Percentiles rank a stretch among this genome's conserved stretches.
These are phyloP conservation scores for Tetramorium parvispinum DNA, from an alignment of 1,140 invertebrate genomes.

Conservation along the genomic window DNA sequence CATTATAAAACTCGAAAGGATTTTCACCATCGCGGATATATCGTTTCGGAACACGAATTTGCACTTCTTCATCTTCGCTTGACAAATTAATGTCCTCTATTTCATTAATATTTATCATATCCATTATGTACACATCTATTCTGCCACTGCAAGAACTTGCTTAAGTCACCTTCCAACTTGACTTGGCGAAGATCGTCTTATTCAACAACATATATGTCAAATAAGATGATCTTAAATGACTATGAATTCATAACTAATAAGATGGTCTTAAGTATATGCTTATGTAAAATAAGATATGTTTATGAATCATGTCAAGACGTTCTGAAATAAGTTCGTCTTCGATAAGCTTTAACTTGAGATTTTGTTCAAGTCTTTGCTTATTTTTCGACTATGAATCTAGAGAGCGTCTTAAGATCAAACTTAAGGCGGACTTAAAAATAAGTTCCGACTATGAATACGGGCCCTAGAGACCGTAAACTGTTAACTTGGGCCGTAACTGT, in stretches of 20 bases:
- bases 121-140: too few relatives aligned
- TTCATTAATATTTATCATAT: too few relatives aligned
- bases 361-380: not conserved
- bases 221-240: not conserved
- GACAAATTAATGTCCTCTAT: too few relatives aligned
- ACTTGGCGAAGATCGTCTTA: not conserved
- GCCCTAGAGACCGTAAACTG: too few relatives aligned
- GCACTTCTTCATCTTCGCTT: not conserved
- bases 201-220: not conserved
- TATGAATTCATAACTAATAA: not conserved
- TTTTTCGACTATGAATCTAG: not conserved
- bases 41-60: not conserved
- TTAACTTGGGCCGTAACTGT: too few relatives aligned
- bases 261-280: not conserved
- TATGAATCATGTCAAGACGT: not conserved
- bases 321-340: not conserved
- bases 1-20: constrained; percentile 7
- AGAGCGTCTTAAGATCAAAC: not conserved
- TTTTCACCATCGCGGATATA: not conserved
- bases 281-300: not conserved
- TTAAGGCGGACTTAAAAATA: not conserved
- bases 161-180: too few relatives aligned
- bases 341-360: not conserved
- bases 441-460: not conserved
- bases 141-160: too few relatives aligned